Conservation (phyloP, 2,888 invertebrate genomes). For the Conops quadrifasciatus region DNA sequence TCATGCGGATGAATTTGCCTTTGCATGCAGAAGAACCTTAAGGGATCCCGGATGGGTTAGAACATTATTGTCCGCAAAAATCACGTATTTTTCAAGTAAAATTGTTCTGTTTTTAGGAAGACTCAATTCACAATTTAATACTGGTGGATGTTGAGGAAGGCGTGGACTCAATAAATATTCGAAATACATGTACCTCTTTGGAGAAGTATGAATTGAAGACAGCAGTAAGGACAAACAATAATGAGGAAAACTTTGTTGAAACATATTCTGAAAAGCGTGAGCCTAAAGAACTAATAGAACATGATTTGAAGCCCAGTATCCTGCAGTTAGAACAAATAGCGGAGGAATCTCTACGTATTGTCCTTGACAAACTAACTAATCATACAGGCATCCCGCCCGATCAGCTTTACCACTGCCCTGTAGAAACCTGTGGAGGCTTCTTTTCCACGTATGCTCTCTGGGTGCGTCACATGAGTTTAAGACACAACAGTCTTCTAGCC, state of each 20-base stretch:
- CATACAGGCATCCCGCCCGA: conserved; percentile 44
- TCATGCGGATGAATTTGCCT: conserved; percentile 43
- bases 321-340: conserved; percentile 33
- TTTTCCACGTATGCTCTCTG: conserved; percentile 46
- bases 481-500: conserved; percentile 42
- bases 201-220: too few species aligned
- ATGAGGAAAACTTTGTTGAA: background rate
- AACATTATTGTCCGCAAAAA: background rate
- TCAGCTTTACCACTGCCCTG: conserved; percentile 46
- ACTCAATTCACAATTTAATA: conserved; percentile 8
- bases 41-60: background rate
- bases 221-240: too few species aligned
- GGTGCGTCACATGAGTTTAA: conserved; percentile 45
- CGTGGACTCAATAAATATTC: conserved; percentile 7
- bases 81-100: background rate
- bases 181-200: background rate
- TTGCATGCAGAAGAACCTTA: conserved; percentile 38
- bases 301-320: conserved; percentile 39
- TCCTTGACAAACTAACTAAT: conserved; percentile 40
- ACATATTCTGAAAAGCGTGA: background rate
- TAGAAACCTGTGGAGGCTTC: conserved; percentile 44
- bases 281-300: background rate
- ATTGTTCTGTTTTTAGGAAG: conserved; percentile 19
- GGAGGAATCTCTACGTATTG: conserved; percentile 37
- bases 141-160: background rate